Evolutionary conservation across 2,888 invertebrate genomes (phyloP).

Genomic region (Trisateles emortualis): DNA sequence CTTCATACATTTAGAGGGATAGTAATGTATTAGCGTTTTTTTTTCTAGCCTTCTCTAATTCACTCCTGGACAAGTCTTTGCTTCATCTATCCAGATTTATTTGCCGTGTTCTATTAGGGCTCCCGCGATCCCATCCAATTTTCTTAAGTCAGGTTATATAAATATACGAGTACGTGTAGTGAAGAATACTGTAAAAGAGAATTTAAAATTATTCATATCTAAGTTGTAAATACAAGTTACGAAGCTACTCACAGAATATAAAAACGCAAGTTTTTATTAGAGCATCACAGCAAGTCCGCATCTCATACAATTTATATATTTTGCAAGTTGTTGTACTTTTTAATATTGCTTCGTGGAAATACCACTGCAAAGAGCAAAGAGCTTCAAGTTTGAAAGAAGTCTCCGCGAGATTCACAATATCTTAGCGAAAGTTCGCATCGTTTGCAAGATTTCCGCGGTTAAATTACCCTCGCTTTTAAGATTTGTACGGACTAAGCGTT

Average conservation of each 20-base stretch:
- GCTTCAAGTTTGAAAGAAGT: constrained; percentile 52
- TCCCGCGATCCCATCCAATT: too few relatives aligned
- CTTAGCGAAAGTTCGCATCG: constrained; percentile 56
- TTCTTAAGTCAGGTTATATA: too few relatives aligned
- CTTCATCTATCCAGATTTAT: too few relatives aligned
- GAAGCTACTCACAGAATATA: constrained; percentile 21
- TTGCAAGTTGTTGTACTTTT: constrained; percentile 54
- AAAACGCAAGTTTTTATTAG: constrained; percentile 31
- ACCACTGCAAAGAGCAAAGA: constrained; percentile 45
- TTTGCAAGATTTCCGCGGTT: constrained; percentile 61
- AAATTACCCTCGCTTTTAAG: constrained; percentile 49
- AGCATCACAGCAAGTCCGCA: constrained; percentile 17
- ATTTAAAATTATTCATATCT: neutral
- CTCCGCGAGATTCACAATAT: constrained; percentile 58
- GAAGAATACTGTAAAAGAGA: neutral
- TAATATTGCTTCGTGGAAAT: constrained; percentile 56
- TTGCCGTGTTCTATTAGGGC: too few relatives aligned
- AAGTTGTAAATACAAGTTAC: constrained; percentile 16
- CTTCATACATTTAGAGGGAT: too few relatives aligned
- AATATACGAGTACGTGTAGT: neutral
- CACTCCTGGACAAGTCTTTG: too few relatives aligned
- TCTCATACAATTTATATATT: constrained; percentile 44
- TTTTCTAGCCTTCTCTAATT: too few relatives aligned
- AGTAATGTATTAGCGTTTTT: too few relatives aligned
- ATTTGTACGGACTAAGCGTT: too few relatives aligned